phyloP scores from a whole-genome alignment of 2,113 vertebrate genomes.

The Bufo gargarizans region DNA sequence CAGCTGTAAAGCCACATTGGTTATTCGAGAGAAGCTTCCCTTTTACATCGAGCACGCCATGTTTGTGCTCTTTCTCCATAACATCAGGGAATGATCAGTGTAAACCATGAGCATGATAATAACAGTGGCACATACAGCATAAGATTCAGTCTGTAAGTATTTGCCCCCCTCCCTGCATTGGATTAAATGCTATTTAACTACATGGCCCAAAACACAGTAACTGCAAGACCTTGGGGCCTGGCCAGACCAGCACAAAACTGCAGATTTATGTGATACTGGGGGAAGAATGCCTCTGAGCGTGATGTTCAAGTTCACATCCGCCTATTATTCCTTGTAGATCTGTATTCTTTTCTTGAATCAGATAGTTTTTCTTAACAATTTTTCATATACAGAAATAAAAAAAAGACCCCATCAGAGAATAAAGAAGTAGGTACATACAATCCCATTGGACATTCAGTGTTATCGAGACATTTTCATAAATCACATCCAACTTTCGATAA shows the following conservation, averaged over 20 bases:
- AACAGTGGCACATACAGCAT: too few relatives aligned
- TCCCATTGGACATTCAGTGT: too few relatives aligned
- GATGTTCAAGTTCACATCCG: conserved; percentile 53
- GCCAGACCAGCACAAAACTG: conserved; percentile 19
- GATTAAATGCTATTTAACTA: not conserved
- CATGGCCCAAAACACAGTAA: not conserved
- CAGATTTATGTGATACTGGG: conserved; percentile 50
- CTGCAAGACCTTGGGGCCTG: not conserved
- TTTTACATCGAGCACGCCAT: too few relatives aligned
- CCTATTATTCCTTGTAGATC: conserved; percentile 36
- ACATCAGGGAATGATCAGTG: not conserved
- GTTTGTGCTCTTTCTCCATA: not conserved
- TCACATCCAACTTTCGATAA: too few relatives aligned
- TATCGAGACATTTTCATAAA: too few relatives aligned
- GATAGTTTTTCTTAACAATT: too few relatives aligned
- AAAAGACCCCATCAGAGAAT: too few relatives aligned
- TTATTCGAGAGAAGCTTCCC: not conserved
- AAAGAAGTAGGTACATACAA: too few relatives aligned
- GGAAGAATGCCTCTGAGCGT: conserved; percentile 46
- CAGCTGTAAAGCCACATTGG: not conserved
- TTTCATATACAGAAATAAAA: too few relatives aligned
- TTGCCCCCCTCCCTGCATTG: not conserved
- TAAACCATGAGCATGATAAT: not conserved
- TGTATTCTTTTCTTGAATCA: conserved; percentile 1
- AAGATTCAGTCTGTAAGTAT: not conserved